Evolutionary conservation across 1,140 invertebrate genomes (phyloP).

Genomic region (Stegodyphus mimosarum): DNA sequence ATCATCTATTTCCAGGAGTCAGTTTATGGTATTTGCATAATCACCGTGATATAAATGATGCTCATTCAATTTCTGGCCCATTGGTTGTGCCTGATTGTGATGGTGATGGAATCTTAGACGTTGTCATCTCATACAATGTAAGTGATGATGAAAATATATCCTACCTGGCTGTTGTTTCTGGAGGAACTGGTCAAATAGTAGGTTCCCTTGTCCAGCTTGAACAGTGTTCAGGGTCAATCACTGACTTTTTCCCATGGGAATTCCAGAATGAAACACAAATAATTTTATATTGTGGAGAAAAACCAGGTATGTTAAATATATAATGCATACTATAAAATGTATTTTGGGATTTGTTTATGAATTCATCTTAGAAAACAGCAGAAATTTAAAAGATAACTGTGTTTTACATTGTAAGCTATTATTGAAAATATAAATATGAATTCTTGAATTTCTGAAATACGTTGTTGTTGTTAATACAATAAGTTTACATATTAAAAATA

Average conservation of each 20-base stretch:
- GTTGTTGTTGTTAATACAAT: not conserved
- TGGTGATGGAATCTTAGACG: conserved; percentile 27
- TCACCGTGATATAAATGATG: conserved; percentile 26
- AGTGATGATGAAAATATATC: conserved; percentile 8
- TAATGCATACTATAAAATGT: not conserved
- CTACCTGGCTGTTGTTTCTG: conserved; percentile 46
- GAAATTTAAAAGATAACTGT: not conserved
- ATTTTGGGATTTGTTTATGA: not conserved
- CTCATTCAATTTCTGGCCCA: conserved; percentile 22
- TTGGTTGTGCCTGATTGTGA: conserved; percentile 42
- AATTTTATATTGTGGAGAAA: conserved; percentile 35
- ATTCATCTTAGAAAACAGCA: not conserved
- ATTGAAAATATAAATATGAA: not conserved
- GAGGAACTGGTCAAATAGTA: conserved; percentile 49
- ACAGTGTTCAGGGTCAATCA: conserved; percentile 6
- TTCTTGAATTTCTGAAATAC: not conserved
- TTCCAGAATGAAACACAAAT: conserved; percentile 5
- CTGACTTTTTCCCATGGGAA: conserved; percentile 10
- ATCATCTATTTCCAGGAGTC: conserved; percentile 14
- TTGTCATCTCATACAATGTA: conserved; percentile 42
- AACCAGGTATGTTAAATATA: conserved; percentile 11
- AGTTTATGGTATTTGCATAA: conserved; percentile 51
- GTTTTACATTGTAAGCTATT: not conserved
- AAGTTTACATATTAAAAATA: not conserved
- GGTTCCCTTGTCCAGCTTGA: conserved; percentile 32